Evolutionary conservation across 1,140 invertebrate species (phyloP).

Genomic region (Holotrichia oblita): DNA sequence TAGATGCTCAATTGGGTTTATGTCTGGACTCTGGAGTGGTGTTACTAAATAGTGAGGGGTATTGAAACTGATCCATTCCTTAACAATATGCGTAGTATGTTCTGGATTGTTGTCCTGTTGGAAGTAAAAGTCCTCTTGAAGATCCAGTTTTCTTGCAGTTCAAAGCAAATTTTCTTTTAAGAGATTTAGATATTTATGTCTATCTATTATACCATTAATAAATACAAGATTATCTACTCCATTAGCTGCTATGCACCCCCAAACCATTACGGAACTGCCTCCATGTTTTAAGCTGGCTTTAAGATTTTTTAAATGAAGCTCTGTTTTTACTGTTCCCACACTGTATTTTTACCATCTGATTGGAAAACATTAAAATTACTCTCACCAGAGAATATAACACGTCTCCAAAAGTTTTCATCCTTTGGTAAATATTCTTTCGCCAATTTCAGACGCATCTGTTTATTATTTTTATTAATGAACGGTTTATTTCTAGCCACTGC

Average conservation of each 20-base stretch:
- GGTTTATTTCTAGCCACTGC: conserved; percentile 8
- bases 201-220: conserved; percentile 33
- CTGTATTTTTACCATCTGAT: conserved; percentile 7
- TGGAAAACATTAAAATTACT: conserved; percentile 21
- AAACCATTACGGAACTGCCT: conserved; percentile 21
- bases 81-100: not conserved
- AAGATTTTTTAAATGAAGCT: conserved; percentile 19
- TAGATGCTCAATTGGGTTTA: not conserved
- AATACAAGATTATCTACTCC: not conserved
- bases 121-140: too few species aligned
- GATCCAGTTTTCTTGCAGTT: too few species aligned
- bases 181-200: conserved; percentile 17
- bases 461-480: conserved; percentile 13
- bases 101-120: not conserved
- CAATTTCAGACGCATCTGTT: not conserved
- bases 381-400: conserved; percentile 35
- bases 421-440: conserved; percentile 4
- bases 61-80: not conserved
- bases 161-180: not conserved
- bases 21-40: not conserved
- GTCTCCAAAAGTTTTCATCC: conserved; percentile 4
- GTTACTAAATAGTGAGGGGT: not conserved
- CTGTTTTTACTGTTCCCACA: conserved; percentile 17
- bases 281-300: conserved; percentile 34
- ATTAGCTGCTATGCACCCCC: conserved; percentile 26